phyloP scores from a whole-genome alignment of 2,113 vertebrate species.

The Oncorhynchus tshawytscha region DNA sequence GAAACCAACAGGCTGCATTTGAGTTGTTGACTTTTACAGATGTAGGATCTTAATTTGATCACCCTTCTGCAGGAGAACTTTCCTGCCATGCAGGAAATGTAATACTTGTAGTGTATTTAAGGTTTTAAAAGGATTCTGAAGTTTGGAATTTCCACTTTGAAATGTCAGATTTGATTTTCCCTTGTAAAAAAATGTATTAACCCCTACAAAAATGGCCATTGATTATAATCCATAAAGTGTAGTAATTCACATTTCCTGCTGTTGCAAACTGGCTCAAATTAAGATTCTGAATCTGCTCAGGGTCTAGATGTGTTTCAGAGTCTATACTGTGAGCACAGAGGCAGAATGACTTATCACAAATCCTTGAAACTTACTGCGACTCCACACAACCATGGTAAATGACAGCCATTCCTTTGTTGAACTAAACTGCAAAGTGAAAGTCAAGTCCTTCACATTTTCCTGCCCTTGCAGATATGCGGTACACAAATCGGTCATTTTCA shows the following conservation, averaged over 20 bases:
- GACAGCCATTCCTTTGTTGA: conserved; percentile 34
- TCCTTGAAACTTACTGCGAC: conserved; percentile 49
- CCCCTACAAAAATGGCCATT: too few species aligned
- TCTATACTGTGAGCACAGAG: conserved; percentile 11
- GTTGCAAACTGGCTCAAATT: conserved; percentile 9
- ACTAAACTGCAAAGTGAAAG: conserved; percentile 21
- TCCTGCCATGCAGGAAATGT: too few species aligned
- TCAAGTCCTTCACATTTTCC: conserved; percentile 18
- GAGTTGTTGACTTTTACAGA: conserved; percentile 41
- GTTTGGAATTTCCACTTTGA: too few species aligned
- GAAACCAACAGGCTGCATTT: conserved; percentile 39
- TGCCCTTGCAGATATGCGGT: not conserved
- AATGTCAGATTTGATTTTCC: too few species aligned
- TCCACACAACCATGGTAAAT: conserved; percentile 31
- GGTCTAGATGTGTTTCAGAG: not conserved
- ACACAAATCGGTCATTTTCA: not conserved
- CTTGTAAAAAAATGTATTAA: too few species aligned
- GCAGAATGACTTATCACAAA: conserved; percentile 26
- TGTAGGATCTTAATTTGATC: too few species aligned
- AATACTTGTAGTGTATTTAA: too few species aligned
- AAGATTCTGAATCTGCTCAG: too few species aligned
- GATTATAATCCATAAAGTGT: too few species aligned
- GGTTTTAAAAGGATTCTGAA: too few species aligned
- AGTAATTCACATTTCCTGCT: not conserved
- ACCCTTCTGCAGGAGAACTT: too few species aligned